Percentiles rank a stretch among this genome's conserved stretches.
These are phyloP conservation scores for Orthonychiurus folsomi DNA, from an alignment of 2,888 invertebrate genomes.

Conservation along the genomic window DNA sequence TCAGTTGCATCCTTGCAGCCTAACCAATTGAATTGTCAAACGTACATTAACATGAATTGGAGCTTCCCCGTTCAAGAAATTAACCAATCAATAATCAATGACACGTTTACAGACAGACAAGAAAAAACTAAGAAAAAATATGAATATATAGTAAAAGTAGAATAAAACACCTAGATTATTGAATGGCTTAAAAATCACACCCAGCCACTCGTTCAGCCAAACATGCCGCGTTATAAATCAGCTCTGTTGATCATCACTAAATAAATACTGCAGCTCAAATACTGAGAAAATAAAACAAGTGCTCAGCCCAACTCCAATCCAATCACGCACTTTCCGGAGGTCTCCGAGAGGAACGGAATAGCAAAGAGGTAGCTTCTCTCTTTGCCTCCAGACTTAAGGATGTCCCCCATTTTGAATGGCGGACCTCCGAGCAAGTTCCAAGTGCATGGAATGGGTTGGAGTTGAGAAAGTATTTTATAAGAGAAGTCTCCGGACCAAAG, in stretches of 20 bases:
- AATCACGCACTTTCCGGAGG: no score
- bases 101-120: conserved; percentile 9
- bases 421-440: no score
- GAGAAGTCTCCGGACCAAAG: conserved; percentile 19
- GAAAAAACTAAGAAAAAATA: conserved; percentile 27
- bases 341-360: neutral
- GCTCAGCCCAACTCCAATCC: conserved; percentile 8
- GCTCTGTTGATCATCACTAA: conserved; percentile 41
- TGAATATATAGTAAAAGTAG: conserved; percentile 27
- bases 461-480: conserved; percentile 8
- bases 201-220: conserved; percentile 37
- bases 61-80: conserved; percentile 13
- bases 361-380: no score
- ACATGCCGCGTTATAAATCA: conserved; percentile 42
- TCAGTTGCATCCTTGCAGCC: conserved; percentile 41
- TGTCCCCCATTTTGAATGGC: no score
- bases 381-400: no score
- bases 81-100: conserved; percentile 8
- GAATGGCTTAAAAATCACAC: conserved; percentile 39
- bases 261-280: conserved; percentile 38
- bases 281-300: conserved; percentile 13
- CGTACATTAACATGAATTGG: conserved; percentile 15
- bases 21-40: conserved; percentile 29
- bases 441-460: neutral
- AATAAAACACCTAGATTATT: conserved; percentile 26